Evolutionary conservation across 2,797 vertebrate genomes (phyloP), one percentile per base, ranked within the genome.

Genomic region (Neosilurus mollespiculum): DNA sequence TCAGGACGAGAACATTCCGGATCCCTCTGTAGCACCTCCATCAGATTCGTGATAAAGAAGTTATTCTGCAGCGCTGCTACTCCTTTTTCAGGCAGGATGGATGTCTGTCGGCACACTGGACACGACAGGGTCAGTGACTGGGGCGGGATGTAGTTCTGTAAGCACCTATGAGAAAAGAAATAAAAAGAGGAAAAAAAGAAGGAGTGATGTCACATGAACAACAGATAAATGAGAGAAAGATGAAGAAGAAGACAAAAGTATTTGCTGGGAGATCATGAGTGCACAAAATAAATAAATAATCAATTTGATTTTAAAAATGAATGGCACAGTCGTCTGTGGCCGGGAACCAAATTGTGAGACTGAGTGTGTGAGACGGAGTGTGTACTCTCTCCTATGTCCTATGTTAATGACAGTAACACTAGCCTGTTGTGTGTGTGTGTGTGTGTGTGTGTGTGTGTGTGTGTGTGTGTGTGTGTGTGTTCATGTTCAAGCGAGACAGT

Each of bases 31-130:
- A 98, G 96, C 49, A 97, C 96, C 93, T 98, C 97, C 97, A 99
- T 97, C 71, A 98, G 96, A 92, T 97, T 97, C 86, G 96, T 97
- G 93, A 99, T 98, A 93, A 99, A 98, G 92, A 98, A 98, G 92
- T 98, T 98, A 92, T 98, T 98, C 92, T 98, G 97, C 4, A 98
- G 92, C 0, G 97, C 97, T 0, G 95, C 94, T 43, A 98, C 97
- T 0, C 97, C 97, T 86, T 95, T 96, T 89, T 98, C 97, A 0
- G 97, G 97, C 78, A 98, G 92, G 92, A 99, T 99, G 86, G 97
- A 99, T 6, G 96, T 98, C 95, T 98, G 97, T 43, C 97, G 96
- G 89, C 97, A 99, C 83, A 98, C 97, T 0, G 97, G 97, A 88
- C 97, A 98, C 62, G 97, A 97, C 16, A 98, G 94, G 0, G 97